Conservation (phyloP, 2,888 invertebrate genomes). For the Megamerina dolium region DNA sequence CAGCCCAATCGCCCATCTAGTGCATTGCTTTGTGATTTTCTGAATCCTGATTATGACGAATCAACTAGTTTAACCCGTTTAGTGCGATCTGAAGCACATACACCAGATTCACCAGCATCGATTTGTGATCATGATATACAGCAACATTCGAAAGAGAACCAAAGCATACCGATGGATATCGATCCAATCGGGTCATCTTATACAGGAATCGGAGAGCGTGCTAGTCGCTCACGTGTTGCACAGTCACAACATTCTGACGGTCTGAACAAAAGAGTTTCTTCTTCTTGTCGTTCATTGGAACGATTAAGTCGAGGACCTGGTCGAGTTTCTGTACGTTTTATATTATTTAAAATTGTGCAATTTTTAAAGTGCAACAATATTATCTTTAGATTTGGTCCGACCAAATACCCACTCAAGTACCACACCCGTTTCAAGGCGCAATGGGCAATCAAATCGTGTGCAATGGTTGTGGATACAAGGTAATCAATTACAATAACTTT, state of each 20-base stretch:
- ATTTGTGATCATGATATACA: conserved; percentile 41
- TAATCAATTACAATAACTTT: conserved; percentile 27
- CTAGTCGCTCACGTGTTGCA: conserved; percentile 38
- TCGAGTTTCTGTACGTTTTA: conserved; percentile 38
- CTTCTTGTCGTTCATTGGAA: conserved; percentile 53
- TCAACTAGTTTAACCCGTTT: conserved; percentile 43
- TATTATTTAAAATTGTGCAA: not conserved
- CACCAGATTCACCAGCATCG: conserved; percentile 49
- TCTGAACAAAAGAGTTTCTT: conserved; percentile 42
- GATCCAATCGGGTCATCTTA: conserved; percentile 33
- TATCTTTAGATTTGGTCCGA: conserved; percentile 45
- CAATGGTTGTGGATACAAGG: conserved; percentile 65
- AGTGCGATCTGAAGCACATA: conserved; percentile 48
- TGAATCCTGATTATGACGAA: conserved; percentile 48
- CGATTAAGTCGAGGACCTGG: conserved; percentile 48
- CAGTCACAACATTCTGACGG: conserved; percentile 28
- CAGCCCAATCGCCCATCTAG: conserved; percentile 52
- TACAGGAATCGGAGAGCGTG: conserved; percentile 28
- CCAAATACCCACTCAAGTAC: conserved; percentile 51
- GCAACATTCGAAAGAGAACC: conserved; percentile 11
- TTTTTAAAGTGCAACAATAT: not conserved
- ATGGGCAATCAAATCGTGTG: conserved; percentile 72
- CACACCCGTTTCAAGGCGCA: conserved; percentile 69
- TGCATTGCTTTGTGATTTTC: conserved; percentile 49
- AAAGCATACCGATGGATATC: conserved; percentile 24